Evolutionary conservation across 2,797 vertebrate species (phyloP).

Genomic region (Sebastes goodei): DNA sequence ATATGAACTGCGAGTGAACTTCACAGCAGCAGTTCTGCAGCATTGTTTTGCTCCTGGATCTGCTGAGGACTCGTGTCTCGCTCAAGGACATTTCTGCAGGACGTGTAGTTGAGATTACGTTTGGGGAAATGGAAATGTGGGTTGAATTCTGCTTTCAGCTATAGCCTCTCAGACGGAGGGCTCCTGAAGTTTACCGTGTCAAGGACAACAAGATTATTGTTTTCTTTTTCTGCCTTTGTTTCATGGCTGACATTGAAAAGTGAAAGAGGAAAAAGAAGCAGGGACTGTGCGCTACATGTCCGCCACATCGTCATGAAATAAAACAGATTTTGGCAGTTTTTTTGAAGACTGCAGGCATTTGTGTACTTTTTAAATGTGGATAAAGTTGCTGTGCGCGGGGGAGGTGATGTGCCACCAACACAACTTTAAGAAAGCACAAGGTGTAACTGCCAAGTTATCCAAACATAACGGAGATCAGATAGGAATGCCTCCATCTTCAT

Average conservation of each 20-base stretch:
- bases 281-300: background rate
- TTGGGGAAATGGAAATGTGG: constrained; percentile 34
- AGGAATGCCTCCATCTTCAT: background rate
- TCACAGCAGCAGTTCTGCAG: background rate
- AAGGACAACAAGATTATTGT: constrained; percentile 35
- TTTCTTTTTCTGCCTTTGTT: constrained; percentile 18
- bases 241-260: constrained; percentile 25
- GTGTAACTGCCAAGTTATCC: constrained; percentile 30
- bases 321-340: background rate
- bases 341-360: background rate
- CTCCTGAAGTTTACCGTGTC: constrained; percentile 22
- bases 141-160: constrained; percentile 36
- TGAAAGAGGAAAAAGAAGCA: background rate
- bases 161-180: background rate
- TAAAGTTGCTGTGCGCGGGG: background rate
- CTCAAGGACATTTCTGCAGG: constrained; percentile 51
- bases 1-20: background rate
- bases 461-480: background rate
- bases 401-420: background rate
- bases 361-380: background rate
- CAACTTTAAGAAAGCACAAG: constrained; percentile 21
- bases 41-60: background rate
- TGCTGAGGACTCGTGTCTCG: background rate
- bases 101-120: constrained; percentile 14
- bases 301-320: background rate